These are phyloP conservation scores for Lepus americanus DNA, from an alignment of 2,113 vertebrate species.

Conservation along the genomic window DNA sequence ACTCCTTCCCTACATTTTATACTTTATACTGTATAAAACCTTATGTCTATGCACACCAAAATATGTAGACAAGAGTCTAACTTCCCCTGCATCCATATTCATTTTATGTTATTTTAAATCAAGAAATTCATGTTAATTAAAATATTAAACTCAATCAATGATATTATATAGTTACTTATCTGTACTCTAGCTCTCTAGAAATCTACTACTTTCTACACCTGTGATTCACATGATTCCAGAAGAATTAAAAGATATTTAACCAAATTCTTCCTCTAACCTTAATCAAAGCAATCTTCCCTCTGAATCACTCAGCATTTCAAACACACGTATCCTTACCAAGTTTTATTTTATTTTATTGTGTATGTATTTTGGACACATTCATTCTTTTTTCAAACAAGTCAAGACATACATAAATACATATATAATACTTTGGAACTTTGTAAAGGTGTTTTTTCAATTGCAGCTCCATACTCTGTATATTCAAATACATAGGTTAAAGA, in stretches of 20 bases:
- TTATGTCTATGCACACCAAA: neutral
- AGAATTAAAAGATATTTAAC: conserved; percentile 32
- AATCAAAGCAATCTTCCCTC: neutral
- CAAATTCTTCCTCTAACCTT: neutral
- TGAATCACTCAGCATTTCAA: neutral
- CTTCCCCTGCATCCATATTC: neutral
- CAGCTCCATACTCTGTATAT: conserved; percentile 59
- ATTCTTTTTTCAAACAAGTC: conserved; percentile 61
- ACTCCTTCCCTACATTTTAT: neutral
- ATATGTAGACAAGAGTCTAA: neutral
- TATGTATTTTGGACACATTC: conserved; percentile 65
- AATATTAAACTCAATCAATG: no score
- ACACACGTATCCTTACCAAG: conserved; percentile 33
- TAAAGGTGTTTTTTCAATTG: conserved; percentile 55
- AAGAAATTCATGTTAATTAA: neutral
- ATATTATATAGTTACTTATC: neutral
- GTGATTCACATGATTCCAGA: neutral
- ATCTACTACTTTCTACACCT: neutral
- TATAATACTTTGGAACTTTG: neutral
- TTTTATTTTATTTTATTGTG: conserved; percentile 61
- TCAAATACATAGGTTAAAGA: conserved; percentile 51
- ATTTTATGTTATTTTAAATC: neutral
- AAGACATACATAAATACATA: conserved; percentile 77
- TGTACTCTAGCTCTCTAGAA: neutral
- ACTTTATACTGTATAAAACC: conserved; percentile 46